phyloP scores from a whole-genome alignment of 2,888 invertebrate genomes.

The Orthosia cruda region DNA sequence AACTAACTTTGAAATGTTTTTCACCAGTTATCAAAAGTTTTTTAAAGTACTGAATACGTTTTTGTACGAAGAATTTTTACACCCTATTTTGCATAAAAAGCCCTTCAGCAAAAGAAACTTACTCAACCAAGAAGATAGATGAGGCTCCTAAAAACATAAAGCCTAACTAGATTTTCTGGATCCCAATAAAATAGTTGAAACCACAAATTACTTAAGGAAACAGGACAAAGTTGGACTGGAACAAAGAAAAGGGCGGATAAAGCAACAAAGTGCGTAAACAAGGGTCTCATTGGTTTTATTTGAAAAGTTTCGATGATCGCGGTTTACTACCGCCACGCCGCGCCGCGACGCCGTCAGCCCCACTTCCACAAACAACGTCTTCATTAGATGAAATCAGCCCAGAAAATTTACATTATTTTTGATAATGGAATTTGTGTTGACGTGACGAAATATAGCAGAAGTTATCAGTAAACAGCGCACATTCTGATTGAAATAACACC shows the following conservation, averaged over 20 bases:
- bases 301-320: constrained; percentile 86
- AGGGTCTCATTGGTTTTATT: constrained; percentile 87
- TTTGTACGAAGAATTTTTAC: not conserved
- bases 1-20: not conserved
- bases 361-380: constrained; percentile 72
- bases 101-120: constrained; percentile 13
- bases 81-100: not conserved
- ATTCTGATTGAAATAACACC: constrained; percentile 34
- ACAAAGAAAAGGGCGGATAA: constrained; percentile 81
- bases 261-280: constrained; percentile 86
- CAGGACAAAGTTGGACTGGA: constrained; percentile 81
- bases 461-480: constrained; percentile 5
- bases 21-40: not conserved
- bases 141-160: constrained; percentile 32
- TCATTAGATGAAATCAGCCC: constrained; percentile 70
- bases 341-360: constrained; percentile 31
- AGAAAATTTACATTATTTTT: constrained; percentile 65
- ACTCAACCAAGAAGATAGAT: constrained; percentile 13
- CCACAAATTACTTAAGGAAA: constrained; percentile 79
- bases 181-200: constrained; percentile 67
- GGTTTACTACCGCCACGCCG: constrained; percentile 75
- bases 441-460: constrained; percentile 21
- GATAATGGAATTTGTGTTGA: constrained; percentile 39
- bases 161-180: constrained; percentile 56
- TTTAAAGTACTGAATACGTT: constrained; percentile 5